A percentile compares a stretch with the other conserved stretches of the same genome.
Evolutionary conservation across 2,113 vertebrate genomes (phyloP).

Genomic region (Tauraco erythrolophus): DNA sequence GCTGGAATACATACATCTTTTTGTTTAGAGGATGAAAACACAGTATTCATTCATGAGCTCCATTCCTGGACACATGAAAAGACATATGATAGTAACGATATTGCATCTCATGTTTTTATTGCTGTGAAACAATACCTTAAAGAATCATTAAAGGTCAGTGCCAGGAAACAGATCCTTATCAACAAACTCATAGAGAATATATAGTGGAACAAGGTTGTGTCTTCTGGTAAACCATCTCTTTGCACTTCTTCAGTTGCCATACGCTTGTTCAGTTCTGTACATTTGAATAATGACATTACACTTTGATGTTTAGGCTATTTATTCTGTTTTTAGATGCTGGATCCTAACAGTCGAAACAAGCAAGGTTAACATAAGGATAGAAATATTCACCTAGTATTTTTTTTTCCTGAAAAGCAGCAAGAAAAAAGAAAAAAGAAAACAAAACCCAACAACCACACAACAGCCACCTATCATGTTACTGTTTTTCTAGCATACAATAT

Average conservation of each 20-base stretch:
- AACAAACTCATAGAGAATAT: background rate
- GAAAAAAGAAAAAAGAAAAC: accelerated
- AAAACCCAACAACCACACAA: background rate
- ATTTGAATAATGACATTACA: background rate
- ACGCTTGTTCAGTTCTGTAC: background rate
- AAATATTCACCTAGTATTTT: background rate
- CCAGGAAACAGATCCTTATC: background rate
- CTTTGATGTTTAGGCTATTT: background rate
- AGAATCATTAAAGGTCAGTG: slow-evolving; percentile 16
- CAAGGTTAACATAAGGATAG: accelerated
- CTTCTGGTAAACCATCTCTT: background rate
- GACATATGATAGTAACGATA: slow-evolving; percentile 13
- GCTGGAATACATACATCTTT: background rate
- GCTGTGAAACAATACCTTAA: background rate
- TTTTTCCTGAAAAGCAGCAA: background rate
- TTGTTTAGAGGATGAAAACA: background rate
- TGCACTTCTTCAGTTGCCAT: background rate
- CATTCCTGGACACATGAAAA: background rate
- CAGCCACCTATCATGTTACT: background rate
- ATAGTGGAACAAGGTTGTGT: background rate
- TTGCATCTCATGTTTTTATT: background rate
- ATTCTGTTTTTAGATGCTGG: background rate
- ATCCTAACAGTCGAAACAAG: background rate
- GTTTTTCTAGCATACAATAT: background rate
- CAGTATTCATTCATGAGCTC: background rate